Evolutionary conservation across 2,888 invertebrate species (phyloP), one percentile per base, ranked within the genome.

Genomic region (Teleiodes luculella): DNA sequence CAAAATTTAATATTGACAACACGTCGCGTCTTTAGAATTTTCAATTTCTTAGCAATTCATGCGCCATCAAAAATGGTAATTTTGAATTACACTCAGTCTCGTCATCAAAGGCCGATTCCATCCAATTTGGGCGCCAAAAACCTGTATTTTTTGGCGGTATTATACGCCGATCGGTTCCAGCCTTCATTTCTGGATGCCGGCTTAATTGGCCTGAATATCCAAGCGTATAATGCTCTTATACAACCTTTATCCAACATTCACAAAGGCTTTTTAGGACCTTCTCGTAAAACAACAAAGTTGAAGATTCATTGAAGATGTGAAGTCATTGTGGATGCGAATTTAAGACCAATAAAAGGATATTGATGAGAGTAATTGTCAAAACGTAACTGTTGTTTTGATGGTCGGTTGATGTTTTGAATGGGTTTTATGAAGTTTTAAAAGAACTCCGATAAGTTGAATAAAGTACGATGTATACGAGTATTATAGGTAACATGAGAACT

Each of bases 131-230:
- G 48, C 16, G 52, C 51, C 39, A 37, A 39, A 45, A 41, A 41
- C 46, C 52, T 52, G 48, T 45, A 53, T 30, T 52, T 47, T 47
- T 39, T 49, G 28, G 39, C 47, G 31, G 20, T 35, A 59, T 60
- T 60, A 74, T 70, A 67, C 61, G 56, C 57, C 63, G 68, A 76
- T 76, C 67, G 62, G 71, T 74, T 77, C 72, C 74, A 73, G 72
- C 55, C 66, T 68, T 76, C 70, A 65, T 70, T 72, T 72, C 60
- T 59, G 67, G 73, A 76, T 68, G 64, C 70, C 68, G 62, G 61
- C 61, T 71, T 82, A 79, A 82, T 83, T 80, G 76, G 75, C 54
- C 65, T 63, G 67, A 71, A 69, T 66, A 54, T 62, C 72, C 75
- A 70, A 68, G 61, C 70, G 67, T 68, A 68, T 71, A 72, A 75